A percentile compares a stretch with the other conserved stretches of the same genome.
Evolutionary conservation across 2,113 vertebrate species (phyloP).

Genomic region (Vimba vimba): DNA sequence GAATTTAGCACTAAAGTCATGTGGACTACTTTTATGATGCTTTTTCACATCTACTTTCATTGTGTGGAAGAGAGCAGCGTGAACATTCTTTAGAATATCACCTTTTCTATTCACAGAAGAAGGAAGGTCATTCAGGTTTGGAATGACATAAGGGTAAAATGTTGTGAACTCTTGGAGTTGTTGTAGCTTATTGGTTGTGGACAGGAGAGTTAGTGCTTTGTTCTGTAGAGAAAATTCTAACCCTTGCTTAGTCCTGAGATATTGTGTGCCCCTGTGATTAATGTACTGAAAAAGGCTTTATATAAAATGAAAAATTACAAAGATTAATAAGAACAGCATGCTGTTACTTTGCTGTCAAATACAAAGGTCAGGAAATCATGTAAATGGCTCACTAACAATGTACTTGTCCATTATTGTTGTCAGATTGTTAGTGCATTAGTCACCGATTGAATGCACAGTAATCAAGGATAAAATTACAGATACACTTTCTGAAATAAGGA

Average conservation of each 20-base stretch:
- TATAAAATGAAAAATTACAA: neutral
- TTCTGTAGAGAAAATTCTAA: neutral
- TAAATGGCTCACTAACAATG: neutral
- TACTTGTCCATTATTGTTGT: neutral
- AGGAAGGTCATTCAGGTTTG: neutral
- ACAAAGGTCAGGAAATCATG: neutral
- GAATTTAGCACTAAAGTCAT: no score
- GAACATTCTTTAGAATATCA: no score
- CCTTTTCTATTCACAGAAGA: no score
- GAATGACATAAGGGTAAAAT: neutral
- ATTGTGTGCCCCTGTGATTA: neutral
- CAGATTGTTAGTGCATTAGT: constrained; percentile 30
- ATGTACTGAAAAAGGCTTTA: neutral
- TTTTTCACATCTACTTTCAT: no score
- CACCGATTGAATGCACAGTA: constrained; percentile 10
- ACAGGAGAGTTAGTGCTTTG: neutral
- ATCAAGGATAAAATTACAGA: constrained; percentile 23
- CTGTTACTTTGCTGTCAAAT: neutral
- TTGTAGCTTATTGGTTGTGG: neutral
- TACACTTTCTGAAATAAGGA: constrained; percentile 13
- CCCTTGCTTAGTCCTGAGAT: neutral
- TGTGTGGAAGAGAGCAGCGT: no score
- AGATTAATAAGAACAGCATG: neutral
- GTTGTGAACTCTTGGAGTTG: neutral
- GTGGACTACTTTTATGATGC: no score